Evolutionary conservation across 2,113 vertebrate species (phyloP).

Genomic region (Peromyscus polionotus): DNA sequence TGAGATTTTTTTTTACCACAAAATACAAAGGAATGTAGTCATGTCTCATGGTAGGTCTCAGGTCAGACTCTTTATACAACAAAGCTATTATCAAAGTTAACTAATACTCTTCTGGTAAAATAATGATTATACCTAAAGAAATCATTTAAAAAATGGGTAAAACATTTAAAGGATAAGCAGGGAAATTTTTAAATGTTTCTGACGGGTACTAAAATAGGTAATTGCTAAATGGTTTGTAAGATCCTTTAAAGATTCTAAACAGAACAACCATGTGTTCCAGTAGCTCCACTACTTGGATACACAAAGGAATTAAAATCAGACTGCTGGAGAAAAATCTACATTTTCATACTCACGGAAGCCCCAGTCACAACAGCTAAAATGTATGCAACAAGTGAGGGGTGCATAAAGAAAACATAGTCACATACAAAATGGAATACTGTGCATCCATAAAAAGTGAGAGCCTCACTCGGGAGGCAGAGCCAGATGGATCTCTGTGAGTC

Average conservation of each 20-base stretch:
- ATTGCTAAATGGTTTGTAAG: background rate
- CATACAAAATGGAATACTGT: background rate
- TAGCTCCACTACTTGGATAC: background rate
- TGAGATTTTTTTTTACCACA: background rate
- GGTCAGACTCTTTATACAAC: background rate
- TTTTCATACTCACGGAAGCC: background rate
- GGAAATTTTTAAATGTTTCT: background rate
- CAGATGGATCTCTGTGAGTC: no score
- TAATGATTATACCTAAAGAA: background rate
- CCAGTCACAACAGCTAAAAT: background rate
- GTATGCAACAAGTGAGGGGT: background rate
- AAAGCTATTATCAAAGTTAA: constrained; percentile 18
- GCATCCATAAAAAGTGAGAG: background rate
- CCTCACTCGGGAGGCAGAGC: background rate
- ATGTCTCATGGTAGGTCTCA: background rate
- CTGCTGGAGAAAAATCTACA: background rate
- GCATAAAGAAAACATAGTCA: background rate
- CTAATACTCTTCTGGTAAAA: background rate
- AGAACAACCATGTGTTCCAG: background rate
- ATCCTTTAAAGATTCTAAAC: background rate
- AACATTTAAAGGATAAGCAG: background rate
- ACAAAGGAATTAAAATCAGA: background rate
- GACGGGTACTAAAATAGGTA: background rate
- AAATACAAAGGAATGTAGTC: constrained; percentile 21
- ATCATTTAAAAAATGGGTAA: background rate